Evolutionary conservation across 2,113 vertebrate genomes (phyloP), one percentile per base, ranked within the genome.

Genomic region (Empidonax traillii): DNA sequence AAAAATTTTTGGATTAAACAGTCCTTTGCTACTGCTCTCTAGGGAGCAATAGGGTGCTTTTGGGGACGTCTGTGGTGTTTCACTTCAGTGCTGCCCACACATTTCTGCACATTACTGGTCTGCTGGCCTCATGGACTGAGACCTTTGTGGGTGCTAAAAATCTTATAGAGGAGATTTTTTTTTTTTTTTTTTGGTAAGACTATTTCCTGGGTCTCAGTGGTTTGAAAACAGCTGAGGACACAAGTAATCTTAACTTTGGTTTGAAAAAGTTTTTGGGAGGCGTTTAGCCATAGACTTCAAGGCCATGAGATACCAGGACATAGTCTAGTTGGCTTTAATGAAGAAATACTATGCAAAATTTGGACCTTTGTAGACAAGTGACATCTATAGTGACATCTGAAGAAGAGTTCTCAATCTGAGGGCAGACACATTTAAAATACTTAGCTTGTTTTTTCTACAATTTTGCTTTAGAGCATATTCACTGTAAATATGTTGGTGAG

Each of bases 11-110:
- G 66, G 4, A 43, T 53, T 41, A 16, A 82, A 37, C 49, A 5
- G 8, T 68, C 10, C 22, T 65, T 3, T 66, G 14, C 49, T 53
- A 37, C 14, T 58, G 39, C 37, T 87, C 7, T 52, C 19, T 58
- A 31, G 37, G 12, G 6, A 1, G 1, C 14, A 85, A 20, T 44
- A 21, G 14, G 12, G 0, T 56, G n/a, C 2, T 46, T 72, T 8
- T 53, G 6, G 4, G 14, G 25, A 78, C 4, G 7, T 39, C 21
- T 1, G 4, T 1, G 1, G 28, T 37, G 33, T 56, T 89, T 52
- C 30, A 9, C 6, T 49, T 55, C 16, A 35, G 3, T 33, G 20
- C 19, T 82, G 23, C 35, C 44, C 65, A 33, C 20, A 14, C 9
- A 12, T 61, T 55, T 80, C 39, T 80, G 58, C 27, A 73, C 25